These are phyloP conservation scores for Megalonaias nervosa DNA, from an alignment of 1,140 invertebrate species.

Conservation along the genomic window DNA sequence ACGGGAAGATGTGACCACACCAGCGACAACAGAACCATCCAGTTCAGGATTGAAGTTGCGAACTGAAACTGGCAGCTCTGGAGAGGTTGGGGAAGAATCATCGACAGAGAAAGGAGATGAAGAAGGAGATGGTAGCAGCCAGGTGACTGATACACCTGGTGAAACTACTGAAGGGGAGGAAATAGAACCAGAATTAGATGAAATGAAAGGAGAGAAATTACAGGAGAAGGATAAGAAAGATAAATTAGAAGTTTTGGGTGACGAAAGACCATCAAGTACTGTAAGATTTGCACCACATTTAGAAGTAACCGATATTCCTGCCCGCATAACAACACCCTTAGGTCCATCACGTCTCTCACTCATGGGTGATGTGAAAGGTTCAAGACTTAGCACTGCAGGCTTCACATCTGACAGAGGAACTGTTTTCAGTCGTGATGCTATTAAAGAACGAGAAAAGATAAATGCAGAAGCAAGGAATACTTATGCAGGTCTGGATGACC, in stretches of 20 bases:
- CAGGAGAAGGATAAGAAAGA: not conserved
- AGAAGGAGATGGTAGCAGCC: slow-evolving; percentile 22
- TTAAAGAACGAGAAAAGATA: slow-evolving; percentile 54
- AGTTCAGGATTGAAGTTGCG: slow-evolving; percentile 38
- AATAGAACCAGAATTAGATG: not conserved
- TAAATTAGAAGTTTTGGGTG: not conserved
- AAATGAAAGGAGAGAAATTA: not conserved
- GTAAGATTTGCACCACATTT: slow-evolving; percentile 46
- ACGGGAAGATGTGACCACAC: slow-evolving; percentile 34
- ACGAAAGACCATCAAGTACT: slow-evolving; percentile 40
- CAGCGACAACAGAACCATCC: slow-evolving; percentile 13
- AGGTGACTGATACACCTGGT: not conserved
- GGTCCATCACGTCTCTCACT: slow-evolving; percentile 34
- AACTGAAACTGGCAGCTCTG: slow-evolving; percentile 22
- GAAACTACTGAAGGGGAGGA: not conserved
- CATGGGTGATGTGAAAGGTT: slow-evolving; percentile 36
- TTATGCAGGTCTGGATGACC: slow-evolving; percentile 47
- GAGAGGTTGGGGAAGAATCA: slow-evolving; percentile 22
- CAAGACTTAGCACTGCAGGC: slow-evolving; percentile 31
- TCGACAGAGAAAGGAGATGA: slow-evolving; percentile 28
- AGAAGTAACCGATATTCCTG: slow-evolving; percentile 42
- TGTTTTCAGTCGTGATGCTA: slow-evolving; percentile 52
- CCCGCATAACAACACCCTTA: slow-evolving; percentile 27
- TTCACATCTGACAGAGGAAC: slow-evolving; percentile 36
- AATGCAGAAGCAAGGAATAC: slow-evolving; percentile 49